Evolutionary conservation across 2,888 invertebrate species (phyloP).

Genomic region (Plusia festucae): DNA sequence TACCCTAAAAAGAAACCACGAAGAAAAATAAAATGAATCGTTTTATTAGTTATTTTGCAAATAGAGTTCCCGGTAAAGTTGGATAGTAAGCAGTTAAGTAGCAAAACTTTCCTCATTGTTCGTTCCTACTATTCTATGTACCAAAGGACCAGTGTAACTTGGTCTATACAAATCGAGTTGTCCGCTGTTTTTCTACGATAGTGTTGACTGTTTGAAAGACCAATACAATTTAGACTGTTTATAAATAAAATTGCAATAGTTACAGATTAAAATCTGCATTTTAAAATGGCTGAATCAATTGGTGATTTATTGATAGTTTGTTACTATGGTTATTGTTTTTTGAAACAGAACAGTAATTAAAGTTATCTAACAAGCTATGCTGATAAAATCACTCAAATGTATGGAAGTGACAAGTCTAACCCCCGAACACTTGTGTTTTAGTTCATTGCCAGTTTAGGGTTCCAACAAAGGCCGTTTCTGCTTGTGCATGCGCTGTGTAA

Average conservation of each 20-base stretch:
- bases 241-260: constrained; percentile 17
- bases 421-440: no score
- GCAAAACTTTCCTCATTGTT: constrained; percentile 17
- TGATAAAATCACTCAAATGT: no score
- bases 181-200: neutral
- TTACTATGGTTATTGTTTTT: neutral
- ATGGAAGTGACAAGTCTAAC: no score
- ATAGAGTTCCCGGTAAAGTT: constrained; percentile 23
- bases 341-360: no score
- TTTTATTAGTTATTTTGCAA: constrained; percentile 15
- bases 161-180: neutral
- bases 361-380: no score
- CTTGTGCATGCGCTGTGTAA: no score
- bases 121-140: neutral
- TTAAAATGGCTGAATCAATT: neutral
- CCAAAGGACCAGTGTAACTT: neutral
- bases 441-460: no score
- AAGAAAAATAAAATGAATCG: constrained; percentile 9
- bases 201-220: constrained; percentile 6
- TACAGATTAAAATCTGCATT: constrained; percentile 7
- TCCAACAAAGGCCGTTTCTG: no score
- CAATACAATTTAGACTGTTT: constrained; percentile 15
- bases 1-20: neutral
- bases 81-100: constrained; percentile 18
- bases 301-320: neutral